These are phyloP conservation scores for Bombus difficillimus DNA, from an alignment of 1,140 invertebrate species.

Conservation along the genomic window DNA sequence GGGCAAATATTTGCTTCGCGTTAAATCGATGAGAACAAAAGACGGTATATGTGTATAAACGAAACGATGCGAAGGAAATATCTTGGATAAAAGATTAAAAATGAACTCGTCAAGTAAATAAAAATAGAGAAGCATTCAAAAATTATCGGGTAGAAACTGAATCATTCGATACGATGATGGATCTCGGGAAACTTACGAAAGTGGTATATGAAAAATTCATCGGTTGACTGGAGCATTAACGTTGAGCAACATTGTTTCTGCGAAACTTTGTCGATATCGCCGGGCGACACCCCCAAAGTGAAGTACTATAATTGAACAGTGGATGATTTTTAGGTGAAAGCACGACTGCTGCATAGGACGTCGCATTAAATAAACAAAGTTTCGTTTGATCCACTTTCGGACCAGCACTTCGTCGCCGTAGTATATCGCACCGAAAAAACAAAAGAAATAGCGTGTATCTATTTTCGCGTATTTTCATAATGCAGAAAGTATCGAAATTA, in stretches of 20 bases:
- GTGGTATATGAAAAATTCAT: constrained; percentile 35
- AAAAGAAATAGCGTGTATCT: not conserved
- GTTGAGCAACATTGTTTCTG: not conserved
- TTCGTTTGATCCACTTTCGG: constrained; percentile 6
- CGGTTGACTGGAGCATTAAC: not conserved
- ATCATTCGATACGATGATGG: constrained; percentile 1
- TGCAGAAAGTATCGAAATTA: not conserved
- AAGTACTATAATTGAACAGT: not conserved
- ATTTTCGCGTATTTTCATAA: not conserved
- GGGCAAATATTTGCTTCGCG: not conserved
- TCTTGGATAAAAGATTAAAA: not conserved
- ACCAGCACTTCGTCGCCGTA: not conserved
- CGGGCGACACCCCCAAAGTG: not conserved
- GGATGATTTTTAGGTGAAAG: constrained; percentile 4
- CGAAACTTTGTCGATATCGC: not conserved
- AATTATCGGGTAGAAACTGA: constrained; percentile 6
- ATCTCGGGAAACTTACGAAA: not conserved
- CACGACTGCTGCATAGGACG: not conserved
- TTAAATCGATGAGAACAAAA: not conserved
- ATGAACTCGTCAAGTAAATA: not conserved
- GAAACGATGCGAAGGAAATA: not conserved
- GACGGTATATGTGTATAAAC: not conserved
- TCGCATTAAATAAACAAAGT: constrained; percentile 27
- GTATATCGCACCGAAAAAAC: too few relatives aligned
- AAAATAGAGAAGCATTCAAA: not conserved